phyloP scores from a whole-genome alignment of 2,888 invertebrate genomes.

The Leptodirus hochenwartii region DNA sequence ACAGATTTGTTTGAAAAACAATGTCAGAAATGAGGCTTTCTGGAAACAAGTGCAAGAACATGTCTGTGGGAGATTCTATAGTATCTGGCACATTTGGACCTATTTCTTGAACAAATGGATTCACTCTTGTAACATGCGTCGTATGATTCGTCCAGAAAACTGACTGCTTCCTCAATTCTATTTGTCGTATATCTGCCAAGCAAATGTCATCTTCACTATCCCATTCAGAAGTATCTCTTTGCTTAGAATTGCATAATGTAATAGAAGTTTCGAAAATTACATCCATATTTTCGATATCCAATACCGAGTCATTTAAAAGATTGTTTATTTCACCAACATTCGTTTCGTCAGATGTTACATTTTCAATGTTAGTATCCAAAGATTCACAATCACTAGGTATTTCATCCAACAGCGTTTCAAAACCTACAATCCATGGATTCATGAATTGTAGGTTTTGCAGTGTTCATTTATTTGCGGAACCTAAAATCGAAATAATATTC shows the following conservation, averaged over 20 bases:
- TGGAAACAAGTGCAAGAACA: slow-evolving; percentile 6
- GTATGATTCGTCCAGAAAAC: slow-evolving; percentile 6
- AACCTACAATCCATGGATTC: no score
- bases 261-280: no score
- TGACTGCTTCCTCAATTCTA: neutral
- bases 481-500: no score
- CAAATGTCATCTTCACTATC: slow-evolving; percentile 5
- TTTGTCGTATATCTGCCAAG: slow-evolving; percentile 3
- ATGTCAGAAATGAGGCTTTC: slow-evolving; percentile 5
- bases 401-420: neutral
- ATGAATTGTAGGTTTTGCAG: no score
- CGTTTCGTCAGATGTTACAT: slow-evolving; percentile 1
- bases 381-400: slow-evolving; percentile 5
- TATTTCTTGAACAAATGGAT: slow-evolving; percentile 5
- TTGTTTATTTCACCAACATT: slow-evolving; percentile 3
- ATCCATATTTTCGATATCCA: slow-evolving; percentile 2
- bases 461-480: no score
- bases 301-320: slow-evolving; percentile 1
- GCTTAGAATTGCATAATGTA: slow-evolving; percentile 3
- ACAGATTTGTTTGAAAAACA: slow-evolving; percentile 4
- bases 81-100: slow-evolving; percentile 5
- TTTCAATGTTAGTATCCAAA: slow-evolving; percentile 1
- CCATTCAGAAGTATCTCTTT: slow-evolving; percentile 1
- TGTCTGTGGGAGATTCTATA: slow-evolving; percentile 5
- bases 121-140: slow-evolving; percentile 4